Percentiles rank a stretch among this genome's conserved stretches.
These are phyloP conservation scores for Drosophila novamexicana DNA, from an alignment of 1,140 invertebrate species.

Conservation along the genomic window DNA sequence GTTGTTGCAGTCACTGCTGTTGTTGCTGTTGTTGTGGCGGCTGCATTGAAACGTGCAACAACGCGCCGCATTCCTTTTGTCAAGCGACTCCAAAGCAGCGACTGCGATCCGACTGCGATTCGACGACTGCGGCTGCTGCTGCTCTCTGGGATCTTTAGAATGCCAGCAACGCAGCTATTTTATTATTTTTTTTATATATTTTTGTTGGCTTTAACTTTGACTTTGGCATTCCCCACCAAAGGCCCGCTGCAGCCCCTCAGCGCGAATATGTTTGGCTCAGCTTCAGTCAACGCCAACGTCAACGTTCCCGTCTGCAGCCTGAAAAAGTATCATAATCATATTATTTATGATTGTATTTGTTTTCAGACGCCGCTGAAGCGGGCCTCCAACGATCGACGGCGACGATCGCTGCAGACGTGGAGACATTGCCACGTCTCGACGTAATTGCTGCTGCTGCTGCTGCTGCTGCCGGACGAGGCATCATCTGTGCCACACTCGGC, in stretches of 20 bases:
- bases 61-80: slow-evolving; percentile 58
- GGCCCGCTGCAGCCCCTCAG: slow-evolving; percentile 6
- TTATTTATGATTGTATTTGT: slow-evolving; percentile 80
- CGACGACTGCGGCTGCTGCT: slow-evolving; percentile 1
- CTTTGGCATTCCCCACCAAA: slow-evolving; percentile 1
- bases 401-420: not conserved
- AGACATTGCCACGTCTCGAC: slow-evolving; percentile 36
- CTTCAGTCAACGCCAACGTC: slow-evolving; percentile 2
- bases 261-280: slow-evolving; percentile 26
- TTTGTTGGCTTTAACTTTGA: slow-evolving; percentile 5
- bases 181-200: not conserved
- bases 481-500: slow-evolving; percentile 50
- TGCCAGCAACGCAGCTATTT: slow-evolving; percentile 52
- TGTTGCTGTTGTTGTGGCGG: slow-evolving; percentile 1
- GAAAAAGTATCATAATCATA: slow-evolving; percentile 77
- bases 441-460: slow-evolving; percentile 41
- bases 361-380: slow-evolving; percentile 45
- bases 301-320: slow-evolving; percentile 20
- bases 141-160: slow-evolving; percentile 55
- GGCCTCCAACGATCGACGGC: not conserved
- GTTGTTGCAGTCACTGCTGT: not conserved
- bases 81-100: slow-evolving; percentile 44
- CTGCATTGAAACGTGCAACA: slow-evolving; percentile 46
- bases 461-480: slow-evolving; percentile 30
- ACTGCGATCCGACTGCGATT: slow-evolving; percentile 36